phyloP scores from a whole-genome alignment of 2,113 vertebrate genomes.

The Oryctolagus cuniculus region mOryCun1.1 NC_091442.1:83551501-83552000 shows the following conservation, averaged over 20 bases:
- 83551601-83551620: neutral
- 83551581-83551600: constrained; percentile 44
- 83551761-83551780: neutral
- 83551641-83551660: constrained; percentile 26
- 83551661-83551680: neutral
- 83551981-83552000: neutral
- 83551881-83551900: neutral
- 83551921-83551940: neutral
- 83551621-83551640: constrained; percentile 48
- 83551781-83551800: neutral
- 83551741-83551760: neutral
- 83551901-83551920: neutral
- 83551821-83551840: neutral
- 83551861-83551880: neutral
- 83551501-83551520: constrained; percentile 63
- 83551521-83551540: constrained; percentile 73
- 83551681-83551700: constrained; percentile 2
- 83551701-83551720: neutral
- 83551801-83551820: neutral
- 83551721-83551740: neutral
- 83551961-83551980: neutral
- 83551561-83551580: constrained; percentile 29
- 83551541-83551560: constrained; percentile 15
- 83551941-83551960: neutral
- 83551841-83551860: constrained; percentile 19